phyloP scores from a whole-genome alignment of 2,888 invertebrate genomes.

The Meteorus cinctellus region DNA sequence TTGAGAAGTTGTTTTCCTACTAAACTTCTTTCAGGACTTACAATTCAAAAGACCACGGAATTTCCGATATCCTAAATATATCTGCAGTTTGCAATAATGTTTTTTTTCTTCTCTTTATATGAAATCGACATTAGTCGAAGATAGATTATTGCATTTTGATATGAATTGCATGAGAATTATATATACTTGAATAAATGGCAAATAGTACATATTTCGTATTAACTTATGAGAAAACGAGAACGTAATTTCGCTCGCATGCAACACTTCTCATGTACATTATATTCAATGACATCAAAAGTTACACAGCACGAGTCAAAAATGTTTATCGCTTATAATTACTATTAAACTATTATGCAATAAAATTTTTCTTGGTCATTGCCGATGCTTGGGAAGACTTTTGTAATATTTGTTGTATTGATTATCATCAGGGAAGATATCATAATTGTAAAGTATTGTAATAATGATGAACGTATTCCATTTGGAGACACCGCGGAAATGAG shows the following conservation, averaged over 20 bases:
- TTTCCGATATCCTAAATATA: neutral
- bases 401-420: slow-evolving; percentile 60
- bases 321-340: neutral
- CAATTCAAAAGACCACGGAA: neutral
- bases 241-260: neutral
- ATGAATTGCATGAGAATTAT: neutral
- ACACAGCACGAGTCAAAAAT: neutral
- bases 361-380: neutral
- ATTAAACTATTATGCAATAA: neutral
- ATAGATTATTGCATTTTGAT: slow-evolving; percentile 1
- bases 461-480: neutral
- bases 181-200: slow-evolving; percentile 2
- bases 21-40: neutral
- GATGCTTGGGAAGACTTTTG: slow-evolving; percentile 64
- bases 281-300: neutral
- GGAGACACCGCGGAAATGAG: neutral
- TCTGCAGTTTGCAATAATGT: neutral
- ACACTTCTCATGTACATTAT: neutral
- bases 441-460: neutral
- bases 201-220: neutral
- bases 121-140: neutral
- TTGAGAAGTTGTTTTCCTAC: neutral
- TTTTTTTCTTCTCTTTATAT: neutral
- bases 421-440: neutral
- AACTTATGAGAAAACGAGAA: neutral